Evolutionary conservation across 2,888 invertebrate genomes (phyloP), one percentile per base, ranked within the genome.

Genomic region (Platypus cylindrus): DNA sequence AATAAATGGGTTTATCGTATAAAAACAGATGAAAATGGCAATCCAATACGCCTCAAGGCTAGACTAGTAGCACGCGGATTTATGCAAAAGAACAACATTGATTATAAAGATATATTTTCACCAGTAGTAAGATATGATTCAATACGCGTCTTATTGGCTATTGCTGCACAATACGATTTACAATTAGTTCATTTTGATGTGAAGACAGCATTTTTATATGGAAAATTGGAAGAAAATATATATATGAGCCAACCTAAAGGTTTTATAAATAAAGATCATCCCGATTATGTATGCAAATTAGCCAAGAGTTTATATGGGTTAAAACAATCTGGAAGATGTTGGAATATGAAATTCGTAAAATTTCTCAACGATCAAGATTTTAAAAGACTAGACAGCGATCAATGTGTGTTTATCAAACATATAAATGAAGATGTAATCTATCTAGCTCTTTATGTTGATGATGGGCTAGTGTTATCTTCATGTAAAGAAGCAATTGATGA

Each of bases 61-160:
- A 37, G 45, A 37, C 35, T 48, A 5, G 53, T 53, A 13, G 50
- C 40, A 9, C 43, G 40, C 33, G 42, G 51, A 4, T 53, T 47
- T 40, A 45, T 48, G 28, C 52, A 55, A 39, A 28, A 36, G 38
- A 30, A 38, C 41, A 35, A 50, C 15, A 37, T 44, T 24, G 49
- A 53, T 37, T 54, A 51, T 39, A 28, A 20, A n/a, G 46, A 50
- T 42, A 49, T 46, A 3, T 53, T 52, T 34, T 46, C 45, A 42
- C 50, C 52, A 16, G 54, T 52, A 7, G 51, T 48, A 26, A 13
- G 28, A 14, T 20, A 20, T 20, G 20, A 20, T 7, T 7, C 20
- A 9, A 9, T 20, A 7, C 20, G 20, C 9, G 9, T 9, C 9
- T 20, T 20, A 9, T 20, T 20, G 9, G 9, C 7, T 20, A 9